These are phyloP conservation scores for Channa maculata DNA, from an alignment of 2,113 vertebrate genomes.

Conservation along the genomic window DNA sequence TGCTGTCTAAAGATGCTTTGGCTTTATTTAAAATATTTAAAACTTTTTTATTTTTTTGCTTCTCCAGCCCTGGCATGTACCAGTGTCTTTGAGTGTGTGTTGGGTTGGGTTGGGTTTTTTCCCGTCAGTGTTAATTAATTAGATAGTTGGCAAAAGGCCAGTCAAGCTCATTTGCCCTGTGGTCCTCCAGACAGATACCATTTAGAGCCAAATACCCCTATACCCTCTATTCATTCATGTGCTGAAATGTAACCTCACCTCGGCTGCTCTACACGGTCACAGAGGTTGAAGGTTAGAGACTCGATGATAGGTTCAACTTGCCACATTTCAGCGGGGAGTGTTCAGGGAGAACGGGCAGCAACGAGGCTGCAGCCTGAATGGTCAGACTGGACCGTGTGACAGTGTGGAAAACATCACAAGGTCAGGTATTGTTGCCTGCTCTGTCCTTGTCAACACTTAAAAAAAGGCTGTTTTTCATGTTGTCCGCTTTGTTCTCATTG, in stretches of 20 bases:
- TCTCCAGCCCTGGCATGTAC: slow-evolving; percentile 26
- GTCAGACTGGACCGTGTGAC: slow-evolving; percentile 27
- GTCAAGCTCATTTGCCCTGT: slow-evolving; percentile 69
- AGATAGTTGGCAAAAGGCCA: slow-evolving; percentile 55
- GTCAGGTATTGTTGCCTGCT: slow-evolving; percentile 58
- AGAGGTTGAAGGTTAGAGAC: slow-evolving; percentile 52
- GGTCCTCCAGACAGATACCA: slow-evolving; percentile 59
- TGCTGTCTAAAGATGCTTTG: slow-evolving; percentile 17
- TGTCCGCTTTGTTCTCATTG: slow-evolving; percentile 63
- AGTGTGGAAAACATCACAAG: slow-evolving; percentile 56
- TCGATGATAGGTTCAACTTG: slow-evolving; percentile 63
- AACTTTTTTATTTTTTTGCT: slow-evolving; percentile 14
- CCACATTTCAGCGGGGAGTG: slow-evolving; percentile 54
- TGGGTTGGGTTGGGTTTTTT: slow-evolving; percentile 33
- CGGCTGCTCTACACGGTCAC: slow-evolving; percentile 25
- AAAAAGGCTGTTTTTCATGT: slow-evolving; percentile 64
- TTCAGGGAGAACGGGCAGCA: slow-evolving; percentile 26
- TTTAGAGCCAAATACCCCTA: slow-evolving; percentile 67
- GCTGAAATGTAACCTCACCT: slow-evolving; percentile 58
- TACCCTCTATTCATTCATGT: slow-evolving; percentile 65
- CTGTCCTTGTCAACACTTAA: slow-evolving; percentile 60
- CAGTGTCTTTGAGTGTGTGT: slow-evolving; percentile 39
- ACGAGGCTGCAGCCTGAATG: slow-evolving; percentile 24
- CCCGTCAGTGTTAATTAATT: slow-evolving; percentile 74
- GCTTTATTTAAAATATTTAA: slow-evolving; percentile 17